phyloP scores from a whole-genome alignment of 2,888 invertebrate genomes.

The Leucoptera coffeella region DNA sequence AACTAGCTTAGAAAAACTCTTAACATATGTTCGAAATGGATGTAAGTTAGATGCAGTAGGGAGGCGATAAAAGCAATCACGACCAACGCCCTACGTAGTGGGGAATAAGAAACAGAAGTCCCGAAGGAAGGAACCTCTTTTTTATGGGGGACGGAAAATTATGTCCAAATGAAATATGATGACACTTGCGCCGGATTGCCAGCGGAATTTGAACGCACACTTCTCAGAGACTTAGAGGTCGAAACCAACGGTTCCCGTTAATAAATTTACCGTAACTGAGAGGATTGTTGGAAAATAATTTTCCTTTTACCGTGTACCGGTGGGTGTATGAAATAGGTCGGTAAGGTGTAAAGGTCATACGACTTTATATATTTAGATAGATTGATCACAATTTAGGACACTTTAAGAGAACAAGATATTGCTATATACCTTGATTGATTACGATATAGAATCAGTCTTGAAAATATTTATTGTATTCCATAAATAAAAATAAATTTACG shows the following conservation, averaged over 20 bases:
- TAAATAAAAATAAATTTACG: too few species aligned
- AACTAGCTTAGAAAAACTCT: slow-evolving; percentile 10
- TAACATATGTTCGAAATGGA: slow-evolving; percentile 28
- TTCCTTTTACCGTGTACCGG: too few species aligned
- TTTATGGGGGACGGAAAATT: slow-evolving; percentile 40
- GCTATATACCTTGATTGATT: too few species aligned
- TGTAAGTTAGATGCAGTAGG: too few species aligned
- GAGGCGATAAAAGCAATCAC: slow-evolving; percentile 50
- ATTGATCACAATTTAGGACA: too few species aligned
- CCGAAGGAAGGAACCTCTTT: too few species aligned
- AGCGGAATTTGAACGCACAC: slow-evolving; percentile 40
- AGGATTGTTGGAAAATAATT: slow-evolving; percentile 26
- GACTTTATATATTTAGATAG: too few species aligned
- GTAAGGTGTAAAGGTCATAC: too few species aligned
- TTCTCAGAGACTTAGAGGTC: slow-evolving; percentile 18
- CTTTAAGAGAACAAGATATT: too few species aligned
- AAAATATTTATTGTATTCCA: too few species aligned
- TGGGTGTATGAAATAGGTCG: too few species aligned
- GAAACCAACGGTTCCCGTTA: slow-evolving; percentile 20
- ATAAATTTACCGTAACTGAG: slow-evolving; percentile 37
- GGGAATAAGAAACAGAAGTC: slow-evolving; percentile 42
- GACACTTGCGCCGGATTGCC: slow-evolving; percentile 32
- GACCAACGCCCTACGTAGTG: slow-evolving; percentile 17
- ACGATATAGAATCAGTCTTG: too few species aligned
- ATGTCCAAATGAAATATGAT: slow-evolving; percentile 36